These are phyloP conservation scores for Nothura maculosa DNA, from an alignment of 2,797 vertebrate genomes.

Conservation along the genomic window DNA sequence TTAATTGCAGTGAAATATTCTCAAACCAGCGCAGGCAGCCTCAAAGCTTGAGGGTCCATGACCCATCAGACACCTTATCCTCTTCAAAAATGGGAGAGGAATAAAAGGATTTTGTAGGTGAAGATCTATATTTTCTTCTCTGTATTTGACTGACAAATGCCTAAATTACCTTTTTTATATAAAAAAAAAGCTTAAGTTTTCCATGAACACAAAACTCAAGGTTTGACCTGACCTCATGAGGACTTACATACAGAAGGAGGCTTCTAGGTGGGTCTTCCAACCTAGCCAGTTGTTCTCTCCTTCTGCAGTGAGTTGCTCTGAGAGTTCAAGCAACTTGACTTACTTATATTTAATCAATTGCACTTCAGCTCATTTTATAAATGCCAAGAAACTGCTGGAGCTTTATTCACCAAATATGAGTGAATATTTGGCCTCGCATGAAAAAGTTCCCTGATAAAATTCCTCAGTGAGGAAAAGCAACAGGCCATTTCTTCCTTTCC, in stretches of 20 bases:
- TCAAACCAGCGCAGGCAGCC: not conserved
- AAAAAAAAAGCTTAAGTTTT: not conserved
- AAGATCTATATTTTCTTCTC: not conserved
- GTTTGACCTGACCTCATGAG: not conserved
- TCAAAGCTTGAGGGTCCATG: not conserved
- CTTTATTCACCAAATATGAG: not conserved
- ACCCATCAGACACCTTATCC: not conserved
- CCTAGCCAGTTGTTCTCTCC: not conserved
- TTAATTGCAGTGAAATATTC: not conserved
- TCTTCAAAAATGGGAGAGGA: not conserved
- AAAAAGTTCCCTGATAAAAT: not conserved
- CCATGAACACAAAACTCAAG: not conserved
- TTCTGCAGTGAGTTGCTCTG: not conserved
- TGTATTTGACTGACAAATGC: not conserved
- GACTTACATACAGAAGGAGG: fast-evolving
- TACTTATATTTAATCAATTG: not conserved
- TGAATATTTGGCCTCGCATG: not conserved
- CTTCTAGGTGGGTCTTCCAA: not conserved
- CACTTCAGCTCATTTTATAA: not conserved
- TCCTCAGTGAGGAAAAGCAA: not conserved
- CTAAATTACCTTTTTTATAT: not conserved
- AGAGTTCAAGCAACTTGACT: not conserved
- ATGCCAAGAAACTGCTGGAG: not conserved
- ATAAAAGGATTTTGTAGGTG: not conserved
- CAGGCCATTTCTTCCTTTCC: not conserved